Percentiles rank a stretch among this genome's conserved stretches.
Conservation (phyloP, 2,888 invertebrate genomes). For the Lycia hirtaria region DNA sequence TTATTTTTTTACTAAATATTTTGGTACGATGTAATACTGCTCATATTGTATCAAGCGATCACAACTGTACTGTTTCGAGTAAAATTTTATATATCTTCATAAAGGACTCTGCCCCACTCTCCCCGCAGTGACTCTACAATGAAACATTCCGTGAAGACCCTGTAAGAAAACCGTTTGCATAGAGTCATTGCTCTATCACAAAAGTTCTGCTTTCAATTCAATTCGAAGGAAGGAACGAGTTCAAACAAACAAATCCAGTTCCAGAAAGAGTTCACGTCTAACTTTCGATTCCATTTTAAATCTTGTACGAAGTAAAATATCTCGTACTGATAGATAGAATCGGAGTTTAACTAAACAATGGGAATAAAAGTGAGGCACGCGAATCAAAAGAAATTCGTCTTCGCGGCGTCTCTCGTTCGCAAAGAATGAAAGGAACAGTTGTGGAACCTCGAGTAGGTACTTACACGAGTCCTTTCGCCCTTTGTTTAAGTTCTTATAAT, state of each 20-base stretch:
- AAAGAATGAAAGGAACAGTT: conserved; percentile 50
- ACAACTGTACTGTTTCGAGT: no score
- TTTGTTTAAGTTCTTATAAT: conserved; percentile 61
- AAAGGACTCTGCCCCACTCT: neutral
- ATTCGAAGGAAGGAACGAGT: conserved; percentile 37
- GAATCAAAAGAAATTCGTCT: conserved; percentile 52
- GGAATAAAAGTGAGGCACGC: conserved; percentile 45
- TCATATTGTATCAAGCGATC: no score
- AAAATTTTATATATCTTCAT: neutral
- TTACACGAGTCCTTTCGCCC: conserved; percentile 48
- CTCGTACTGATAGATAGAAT: conserved; percentile 32
- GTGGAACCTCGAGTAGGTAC: conserved; percentile 53
- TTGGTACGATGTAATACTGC: no score
- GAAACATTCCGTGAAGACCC: neutral
- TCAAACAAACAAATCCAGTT: conserved; percentile 40
- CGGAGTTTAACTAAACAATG: conserved; percentile 49
- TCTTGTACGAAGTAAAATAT: conserved; percentile 24
- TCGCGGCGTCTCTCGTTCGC: conserved; percentile 38
- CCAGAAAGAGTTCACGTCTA: conserved; percentile 36
- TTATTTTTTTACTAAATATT: no score
- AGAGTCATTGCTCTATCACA: conserved; percentile 31
- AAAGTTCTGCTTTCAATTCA: conserved; percentile 36
- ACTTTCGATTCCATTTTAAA: conserved; percentile 39
- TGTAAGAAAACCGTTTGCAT: conserved; percentile 21
- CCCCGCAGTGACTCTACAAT: neutral